These are phyloP conservation scores for Enteromius argenteus DNA, from an alignment of 2,797 vertebrate species.

Conservation along the genomic window DNA sequence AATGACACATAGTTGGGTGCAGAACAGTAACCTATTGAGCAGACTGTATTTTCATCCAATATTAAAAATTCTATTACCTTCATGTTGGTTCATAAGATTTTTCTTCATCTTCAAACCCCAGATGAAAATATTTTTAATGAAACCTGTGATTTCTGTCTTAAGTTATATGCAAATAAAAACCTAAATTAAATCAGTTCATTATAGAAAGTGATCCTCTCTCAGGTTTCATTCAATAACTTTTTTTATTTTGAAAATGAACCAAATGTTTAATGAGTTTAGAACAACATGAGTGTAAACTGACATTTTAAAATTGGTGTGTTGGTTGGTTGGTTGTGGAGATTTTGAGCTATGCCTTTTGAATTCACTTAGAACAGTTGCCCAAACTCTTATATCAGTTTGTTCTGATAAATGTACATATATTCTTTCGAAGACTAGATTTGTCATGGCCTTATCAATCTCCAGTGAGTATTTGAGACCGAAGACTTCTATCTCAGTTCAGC, in stretches of 20 bases:
- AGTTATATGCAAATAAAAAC: too few relatives aligned
- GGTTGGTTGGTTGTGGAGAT: too few relatives aligned
- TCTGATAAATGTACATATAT: not conserved
- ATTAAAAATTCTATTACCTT: not conserved
- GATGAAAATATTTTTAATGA: not conserved
- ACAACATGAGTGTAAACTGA: not conserved
- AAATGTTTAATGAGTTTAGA: not conserved
- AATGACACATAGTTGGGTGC: not conserved
- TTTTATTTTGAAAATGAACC: not conserved
- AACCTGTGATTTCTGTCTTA: not conserved
- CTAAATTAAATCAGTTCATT: too few relatives aligned
- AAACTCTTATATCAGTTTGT: not conserved
- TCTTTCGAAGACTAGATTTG: not conserved
- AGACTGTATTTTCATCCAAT: not conserved
- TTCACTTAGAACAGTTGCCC: not conserved
- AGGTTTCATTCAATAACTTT: too few relatives aligned
- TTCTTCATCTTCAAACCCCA: not conserved
- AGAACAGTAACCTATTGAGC: not conserved
- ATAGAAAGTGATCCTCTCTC: too few relatives aligned
- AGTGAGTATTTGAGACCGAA: constrained; percentile 2
- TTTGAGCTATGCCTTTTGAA: not conserved
- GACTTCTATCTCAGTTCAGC: not conserved
- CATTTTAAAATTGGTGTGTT: too few relatives aligned
- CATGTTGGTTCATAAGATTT: not conserved
- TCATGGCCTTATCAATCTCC: not conserved